phyloP scores from a whole-genome alignment of 2,797 vertebrate species.

The Poliocrania exsul region DNA sequence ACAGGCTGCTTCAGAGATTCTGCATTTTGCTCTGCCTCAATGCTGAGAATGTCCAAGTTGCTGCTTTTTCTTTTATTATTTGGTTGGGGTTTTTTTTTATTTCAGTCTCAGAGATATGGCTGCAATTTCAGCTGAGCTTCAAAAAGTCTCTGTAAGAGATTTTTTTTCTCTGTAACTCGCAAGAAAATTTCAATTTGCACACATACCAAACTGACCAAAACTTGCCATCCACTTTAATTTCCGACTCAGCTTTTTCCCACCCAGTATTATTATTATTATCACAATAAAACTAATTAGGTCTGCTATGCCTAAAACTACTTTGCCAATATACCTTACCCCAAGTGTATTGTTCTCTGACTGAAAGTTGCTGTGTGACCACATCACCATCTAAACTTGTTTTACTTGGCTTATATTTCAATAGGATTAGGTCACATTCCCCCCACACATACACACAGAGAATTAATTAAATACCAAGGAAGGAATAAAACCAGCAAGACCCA shows the following conservation, averaged over 20 bases:
- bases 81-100: neutral
- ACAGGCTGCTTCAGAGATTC: neutral
- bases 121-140: neutral
- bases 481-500: slow-evolving; percentile 19
- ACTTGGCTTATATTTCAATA: slow-evolving; percentile 44
- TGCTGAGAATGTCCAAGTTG: neutral
- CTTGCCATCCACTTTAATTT: slow-evolving; percentile 4
- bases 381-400: slow-evolving; percentile 8
- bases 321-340: neutral
- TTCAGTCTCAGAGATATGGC: neutral
- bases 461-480: slow-evolving; percentile 44
- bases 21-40: neutral
- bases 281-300: neutral
- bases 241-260: neutral
- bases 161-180: neutral
- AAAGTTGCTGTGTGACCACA: neutral
- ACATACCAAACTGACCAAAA: neutral
- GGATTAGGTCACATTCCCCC: slow-evolving; percentile 44
- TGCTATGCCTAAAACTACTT: neutral
- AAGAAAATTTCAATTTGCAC: neutral
- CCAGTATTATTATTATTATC: neutral
- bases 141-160: neutral
- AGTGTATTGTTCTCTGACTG: neutral
- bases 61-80: neutral
- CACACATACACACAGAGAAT: neutral